These are phyloP conservation scores for Ondatra zibethicus DNA, from an alignment of 2,113 vertebrate species.

Conservation along the genomic window DNA sequence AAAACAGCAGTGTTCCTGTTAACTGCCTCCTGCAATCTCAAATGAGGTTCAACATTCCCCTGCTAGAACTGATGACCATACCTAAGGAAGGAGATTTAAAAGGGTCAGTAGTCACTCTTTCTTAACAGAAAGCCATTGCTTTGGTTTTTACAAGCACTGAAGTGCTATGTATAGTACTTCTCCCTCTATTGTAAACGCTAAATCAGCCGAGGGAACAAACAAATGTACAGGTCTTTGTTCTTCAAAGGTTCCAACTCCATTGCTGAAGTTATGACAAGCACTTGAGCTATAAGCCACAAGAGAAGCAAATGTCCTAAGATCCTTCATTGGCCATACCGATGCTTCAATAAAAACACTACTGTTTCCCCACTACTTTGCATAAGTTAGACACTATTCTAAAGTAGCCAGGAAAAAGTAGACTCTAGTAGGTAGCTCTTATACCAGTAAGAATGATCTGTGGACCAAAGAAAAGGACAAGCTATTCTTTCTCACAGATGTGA, in stretches of 20 bases:
- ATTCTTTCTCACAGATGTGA: slow-evolving; percentile 15
- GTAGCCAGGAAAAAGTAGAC: neutral
- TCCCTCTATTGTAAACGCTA: neutral
- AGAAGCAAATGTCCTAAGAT: slow-evolving; percentile 30
- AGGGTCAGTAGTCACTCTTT: neutral
- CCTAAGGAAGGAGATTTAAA: neutral
- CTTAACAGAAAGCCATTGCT: slow-evolving; percentile 13
- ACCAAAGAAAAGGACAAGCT: neutral
- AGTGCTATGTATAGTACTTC: slow-evolving; percentile 13
- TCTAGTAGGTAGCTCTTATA: neutral
- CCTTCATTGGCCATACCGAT: neutral
- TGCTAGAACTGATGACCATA: neutral
- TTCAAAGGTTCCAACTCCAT: slow-evolving; percentile 14
- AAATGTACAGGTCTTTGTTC: slow-evolving; percentile 20
- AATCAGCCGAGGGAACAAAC: slow-evolving; percentile 32
- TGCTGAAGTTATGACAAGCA: neutral
- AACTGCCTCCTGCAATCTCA: slow-evolving; percentile 7
- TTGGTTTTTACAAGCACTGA: slow-evolving; percentile 9
- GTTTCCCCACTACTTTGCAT: neutral
- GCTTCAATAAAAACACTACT: neutral
- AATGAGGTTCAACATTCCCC: neutral
- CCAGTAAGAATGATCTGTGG: neutral
- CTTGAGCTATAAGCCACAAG: neutral
- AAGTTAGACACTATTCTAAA: neutral
- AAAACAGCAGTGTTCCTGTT: slow-evolving; percentile 11